Conservation (phyloP, 2,113 vertebrate species). For the Agelaius phoeniceus region DNA sequence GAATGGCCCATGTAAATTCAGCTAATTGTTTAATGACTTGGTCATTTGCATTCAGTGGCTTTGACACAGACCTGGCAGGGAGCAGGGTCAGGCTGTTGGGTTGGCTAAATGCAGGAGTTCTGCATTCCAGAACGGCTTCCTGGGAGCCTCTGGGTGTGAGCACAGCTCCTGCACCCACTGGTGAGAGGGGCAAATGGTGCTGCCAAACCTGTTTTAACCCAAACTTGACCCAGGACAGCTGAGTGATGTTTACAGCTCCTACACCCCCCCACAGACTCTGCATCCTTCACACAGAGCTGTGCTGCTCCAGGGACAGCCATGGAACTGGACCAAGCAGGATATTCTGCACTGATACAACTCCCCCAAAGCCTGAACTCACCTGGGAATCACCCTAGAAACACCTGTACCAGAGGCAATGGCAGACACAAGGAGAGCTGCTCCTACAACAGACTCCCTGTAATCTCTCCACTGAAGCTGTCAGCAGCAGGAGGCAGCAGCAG, state of each 20-base stretch:
- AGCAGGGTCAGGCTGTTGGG: neutral
- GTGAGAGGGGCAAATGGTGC: rapidly evolving
- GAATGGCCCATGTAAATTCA: neutral
- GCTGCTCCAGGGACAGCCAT: neutral
- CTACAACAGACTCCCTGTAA: rapidly evolving
- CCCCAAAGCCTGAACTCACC: neutral
- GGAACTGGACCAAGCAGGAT: neutral
- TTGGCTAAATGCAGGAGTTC: neutral
- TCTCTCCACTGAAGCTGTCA: neutral
- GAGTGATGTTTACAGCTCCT: neutral
- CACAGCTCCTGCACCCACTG: neutral
- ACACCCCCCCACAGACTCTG: neutral
- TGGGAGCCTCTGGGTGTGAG: neutral
- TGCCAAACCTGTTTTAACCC: neutral
- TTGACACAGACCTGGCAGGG: neutral
- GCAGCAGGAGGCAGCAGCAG: neutral
- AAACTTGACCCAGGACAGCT: neutral
- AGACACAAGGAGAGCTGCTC: neutral
- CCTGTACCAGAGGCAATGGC: neutral
- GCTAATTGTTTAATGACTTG: conserved; percentile 51
- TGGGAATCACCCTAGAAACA: neutral
- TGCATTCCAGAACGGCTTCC: neutral
- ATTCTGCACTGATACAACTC: too few species aligned
- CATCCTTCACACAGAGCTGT: neutral
- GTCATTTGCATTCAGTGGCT: neutral